Evolutionary conservation across 2,797 vertebrate genomes (phyloP).

Genomic region (Silurus lanzhouensis): DNA sequence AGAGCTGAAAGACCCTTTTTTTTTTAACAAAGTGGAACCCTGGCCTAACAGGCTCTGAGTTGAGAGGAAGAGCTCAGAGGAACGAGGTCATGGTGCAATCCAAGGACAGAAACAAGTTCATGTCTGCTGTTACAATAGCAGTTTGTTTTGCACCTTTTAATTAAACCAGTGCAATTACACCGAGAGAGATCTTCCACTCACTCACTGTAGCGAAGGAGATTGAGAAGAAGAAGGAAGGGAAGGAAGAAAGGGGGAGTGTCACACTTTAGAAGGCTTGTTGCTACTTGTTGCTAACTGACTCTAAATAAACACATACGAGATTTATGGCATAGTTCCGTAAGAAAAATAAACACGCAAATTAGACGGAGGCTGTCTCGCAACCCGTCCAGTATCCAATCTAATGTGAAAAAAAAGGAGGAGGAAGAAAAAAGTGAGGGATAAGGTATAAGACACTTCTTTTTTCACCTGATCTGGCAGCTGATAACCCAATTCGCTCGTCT

Average conservation of each 20-base stretch:
- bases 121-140: conserved; percentile 79
- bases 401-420: not conserved
- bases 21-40: conserved; percentile 89
- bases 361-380: conserved; percentile 54
- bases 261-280: conserved; percentile 50
- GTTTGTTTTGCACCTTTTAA: conserved; percentile 78
- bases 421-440: conserved; percentile 52
- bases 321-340: conserved; percentile 54
- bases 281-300: conserved; percentile 56
- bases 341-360: conserved; percentile 56
- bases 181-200: conserved; percentile 75
- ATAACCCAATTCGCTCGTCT: conserved; percentile 32
- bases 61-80: conserved; percentile 82
- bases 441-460: conserved; percentile 51
- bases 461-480: conserved; percentile 44
- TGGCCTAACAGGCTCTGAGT: conserved; percentile 85
- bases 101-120: conserved; percentile 85
- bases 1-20: conserved; percentile 91
- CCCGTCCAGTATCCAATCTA: conserved; percentile 54
- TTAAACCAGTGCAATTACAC: conserved; percentile 71
- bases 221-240: not conserved
- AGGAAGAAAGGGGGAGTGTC: conserved; percentile 25
- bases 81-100: conserved; percentile 85
- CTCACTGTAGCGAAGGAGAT: conserved; percentile 27
- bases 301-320: conserved; percentile 64